Evolutionary conservation across 2,888 invertebrate species (phyloP).

Genomic region (Hymenopus coronatus): DNA sequence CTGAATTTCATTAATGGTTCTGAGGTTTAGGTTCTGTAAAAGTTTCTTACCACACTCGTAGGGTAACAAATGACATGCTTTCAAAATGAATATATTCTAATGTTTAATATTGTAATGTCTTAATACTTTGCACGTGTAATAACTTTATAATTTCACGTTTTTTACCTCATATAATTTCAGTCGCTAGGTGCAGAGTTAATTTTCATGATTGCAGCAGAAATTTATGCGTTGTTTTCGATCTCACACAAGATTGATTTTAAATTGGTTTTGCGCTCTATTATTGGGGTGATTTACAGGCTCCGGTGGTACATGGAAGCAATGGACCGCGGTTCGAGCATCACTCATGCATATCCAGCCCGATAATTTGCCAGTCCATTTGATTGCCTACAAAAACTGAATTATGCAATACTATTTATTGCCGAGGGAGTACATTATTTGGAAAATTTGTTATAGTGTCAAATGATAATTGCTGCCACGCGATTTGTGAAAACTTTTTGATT

Average conservation of each 20-base stretch:
- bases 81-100: no score
- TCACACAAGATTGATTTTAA: not conserved
- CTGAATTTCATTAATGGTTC: no score
- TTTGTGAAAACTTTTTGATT: not conserved
- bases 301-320: not conserved
- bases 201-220: not conserved
- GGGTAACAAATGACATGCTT: no score
- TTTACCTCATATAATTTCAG: no score
- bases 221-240: not conserved
- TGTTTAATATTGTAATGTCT: no score
- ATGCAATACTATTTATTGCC: not conserved
- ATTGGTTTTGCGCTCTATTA: not conserved
- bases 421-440: not conserved
- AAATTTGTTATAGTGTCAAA: not conserved
- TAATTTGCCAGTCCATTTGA: not conserved
- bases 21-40: no score
- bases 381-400: not conserved
- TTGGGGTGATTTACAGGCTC: not conserved
- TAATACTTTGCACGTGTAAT: no score
- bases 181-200: not conserved
- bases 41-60: no score
- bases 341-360: not conserved
- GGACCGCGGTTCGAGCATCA: not conserved
- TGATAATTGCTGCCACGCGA: not conserved
- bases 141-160: no score